A percentile compares a stretch with the other conserved stretches of the same genome.
phyloP scores from a whole-genome alignment of 2,888 invertebrate genomes.

The Pachydiplax longipennis region DNA sequence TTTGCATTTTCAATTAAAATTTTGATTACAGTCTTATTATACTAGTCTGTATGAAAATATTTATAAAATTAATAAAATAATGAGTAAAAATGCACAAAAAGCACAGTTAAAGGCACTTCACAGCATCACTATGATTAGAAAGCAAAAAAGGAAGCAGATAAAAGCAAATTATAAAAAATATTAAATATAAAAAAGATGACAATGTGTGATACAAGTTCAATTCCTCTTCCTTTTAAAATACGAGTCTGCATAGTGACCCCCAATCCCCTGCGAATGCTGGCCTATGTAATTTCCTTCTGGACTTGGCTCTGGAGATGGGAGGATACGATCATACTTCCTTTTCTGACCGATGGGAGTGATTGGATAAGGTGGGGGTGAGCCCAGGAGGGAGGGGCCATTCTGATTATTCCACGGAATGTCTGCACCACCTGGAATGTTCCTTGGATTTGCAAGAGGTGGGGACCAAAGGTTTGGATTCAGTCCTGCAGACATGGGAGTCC shows the following conservation, averaged over 20 bases:
- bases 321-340: constrained; percentile 56
- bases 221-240: constrained; percentile 57
- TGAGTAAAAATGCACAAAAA: background rate
- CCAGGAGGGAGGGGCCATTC: constrained; percentile 6
- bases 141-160: background rate
- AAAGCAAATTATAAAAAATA: background rate
- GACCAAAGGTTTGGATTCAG: background rate
- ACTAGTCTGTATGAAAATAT: background rate
- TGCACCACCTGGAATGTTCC: constrained; percentile 1
- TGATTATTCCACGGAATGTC: constrained; percentile 1
- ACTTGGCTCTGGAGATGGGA: constrained; percentile 59
- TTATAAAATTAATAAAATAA: background rate
- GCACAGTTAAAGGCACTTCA: constrained; percentile 17
- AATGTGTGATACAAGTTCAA: background rate
- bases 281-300: constrained; percentile 60
- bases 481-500: background rate
- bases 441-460: background rate
- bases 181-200: background rate
- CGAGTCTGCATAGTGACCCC: constrained; percentile 61
- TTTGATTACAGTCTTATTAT: background rate
- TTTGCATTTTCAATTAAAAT: background rate
- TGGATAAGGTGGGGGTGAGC: constrained; percentile 43
- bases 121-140: background rate
- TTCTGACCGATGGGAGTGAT: constrained; percentile 55
- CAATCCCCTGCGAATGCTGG: constrained; percentile 61